Evolutionary conservation across 2,797 vertebrate species (phyloP), one percentile per base, ranked within the genome.

Genomic region (Knipowitschia caucasica): DNA sequence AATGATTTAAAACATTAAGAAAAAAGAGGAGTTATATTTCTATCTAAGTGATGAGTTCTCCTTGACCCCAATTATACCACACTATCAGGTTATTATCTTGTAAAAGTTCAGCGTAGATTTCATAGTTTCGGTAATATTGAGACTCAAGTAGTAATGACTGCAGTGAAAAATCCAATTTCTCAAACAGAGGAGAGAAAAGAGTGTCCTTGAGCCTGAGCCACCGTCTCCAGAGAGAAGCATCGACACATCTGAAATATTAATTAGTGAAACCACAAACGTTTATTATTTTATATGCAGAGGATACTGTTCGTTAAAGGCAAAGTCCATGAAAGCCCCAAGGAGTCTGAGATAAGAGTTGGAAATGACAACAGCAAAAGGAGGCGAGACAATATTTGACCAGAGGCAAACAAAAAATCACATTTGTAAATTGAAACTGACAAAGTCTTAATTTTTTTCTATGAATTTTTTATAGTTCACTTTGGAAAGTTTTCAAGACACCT

Each of bases 51-150:
- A 85, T 77, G 68, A 66, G 64, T 78, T 77, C 78, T 81, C 66
- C 73, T 82, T 80, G 79, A 84, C 77, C 78, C 71, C 76, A 84
- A 82, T 86, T 83, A 85, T 67, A 76, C 66, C 59, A 59, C 31
- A n/a, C 50, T 31, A 84, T 68, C 54, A 54, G 62, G 56, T 69
- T 61, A 76, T 74, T 59, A 70, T 64, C 20, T 56, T 75, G 71
- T 71, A 27, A 51, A 43, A 62, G 44, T 59, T n/a, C 15, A 35
- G 69, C 7, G 23, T 64, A 30, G 27, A 25, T 34, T 67, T 23
- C 53, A 44, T 56, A 44, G 39, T 49, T 59, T 25, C 14, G 55
- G 26, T 34, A 69, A 56, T 59, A 67, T 59, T 27, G 29, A 50
- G 40, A 38, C 15, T 53, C 34, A 62, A 53, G 62, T 53, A 18